Evolutionary conservation across 2,797 vertebrate genomes (phyloP), one percentile per base, ranked within the genome.

Genomic region (Sitta carolinensis): DNA sequence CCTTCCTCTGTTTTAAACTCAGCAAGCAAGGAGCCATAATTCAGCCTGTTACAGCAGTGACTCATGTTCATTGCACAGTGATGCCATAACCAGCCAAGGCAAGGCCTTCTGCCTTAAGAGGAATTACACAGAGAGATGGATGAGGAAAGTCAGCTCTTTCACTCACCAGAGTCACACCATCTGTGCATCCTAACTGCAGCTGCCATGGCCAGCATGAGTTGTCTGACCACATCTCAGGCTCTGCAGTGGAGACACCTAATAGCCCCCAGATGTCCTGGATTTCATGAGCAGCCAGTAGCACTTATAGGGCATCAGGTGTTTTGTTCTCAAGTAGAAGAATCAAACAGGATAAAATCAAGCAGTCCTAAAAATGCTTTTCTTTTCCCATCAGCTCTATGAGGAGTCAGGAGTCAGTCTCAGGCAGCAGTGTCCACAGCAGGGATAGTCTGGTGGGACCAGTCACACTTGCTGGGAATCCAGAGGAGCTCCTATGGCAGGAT

Each of bases 1-100:
- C 82, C 90, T 95, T 90, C 70, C 89, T 90, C 84, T 79, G 92
- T 89, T 95, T 95, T 69, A 90, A 91, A 91, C 88, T 81, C 78
- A 17, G 93, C 51, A n/a, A 91, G 84, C 74, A 50, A 92, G 70
- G 85, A 93, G 91, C 80, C 13, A 3, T 91, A 93, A 94, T 75
- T 95, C 92, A 94, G 78, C 36, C 54, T 67, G 77, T 67, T 87
- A 67, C 18, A 57, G 83, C 85, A 26, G 81, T 94, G 96, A 95
- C 87, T 91, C 91, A 84, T 5, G 5, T 62, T 92, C n/a, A 1
- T 92, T 89, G 87, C 75, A 55, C 72, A 66, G 89, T 11, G 21
- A 87, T 93, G 91, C 89, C 2, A 78, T 83, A 92, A 90, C 38
- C 73, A 83, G 91, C 75, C 70, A 75, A 68, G 92, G 57, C 57